Conservation (phyloP, 2,113 vertebrate species). For the Ariopsis seemanni region DNA sequence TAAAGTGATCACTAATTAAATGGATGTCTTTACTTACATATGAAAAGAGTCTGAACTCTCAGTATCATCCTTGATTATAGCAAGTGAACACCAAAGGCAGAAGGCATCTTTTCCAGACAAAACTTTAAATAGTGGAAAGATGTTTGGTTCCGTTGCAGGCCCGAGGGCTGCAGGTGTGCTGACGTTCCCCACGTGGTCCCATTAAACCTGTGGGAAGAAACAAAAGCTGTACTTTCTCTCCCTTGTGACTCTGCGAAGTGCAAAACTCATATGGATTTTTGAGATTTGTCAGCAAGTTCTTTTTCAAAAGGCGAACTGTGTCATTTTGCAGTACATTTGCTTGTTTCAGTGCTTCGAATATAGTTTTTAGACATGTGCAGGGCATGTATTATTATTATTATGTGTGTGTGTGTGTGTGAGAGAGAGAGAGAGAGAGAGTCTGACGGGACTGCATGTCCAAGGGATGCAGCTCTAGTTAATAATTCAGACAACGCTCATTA, state of each 20-base stretch:
- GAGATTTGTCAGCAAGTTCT: not conserved
- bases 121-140: slow-evolving; percentile 23
- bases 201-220: slow-evolving; percentile 14
- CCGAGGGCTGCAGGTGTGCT: slow-evolving; percentile 33
- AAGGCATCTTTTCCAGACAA: slow-evolving; percentile 7
- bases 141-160: slow-evolving; percentile 21
- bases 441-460: slow-evolving; percentile 41
- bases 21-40: not conserved
- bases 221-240: slow-evolving; percentile 9
- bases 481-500: slow-evolving; percentile 61
- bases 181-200: slow-evolving; percentile 7
- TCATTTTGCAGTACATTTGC: not conserved
- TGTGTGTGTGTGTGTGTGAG: slow-evolving; percentile 6
- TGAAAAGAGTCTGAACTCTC: not conserved
- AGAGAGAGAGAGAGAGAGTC: slow-evolving; percentile 1
- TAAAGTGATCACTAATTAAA: not conserved
- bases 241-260: not conserved
- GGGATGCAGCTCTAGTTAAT: slow-evolving; percentile 56
- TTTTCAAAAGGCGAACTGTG: not conserved
- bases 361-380: not conserved
- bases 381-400: slow-evolving; percentile 7
- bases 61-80: not conserved
- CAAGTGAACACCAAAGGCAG: slow-evolving; percentile 52
- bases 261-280: not conserved
- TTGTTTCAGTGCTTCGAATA: not conserved